Percentiles rank a stretch among this genome's conserved stretches.
phyloP scores from a whole-genome alignment of 2,888 invertebrate genomes.

The Poecilobothrus nobilitatus region DNA sequence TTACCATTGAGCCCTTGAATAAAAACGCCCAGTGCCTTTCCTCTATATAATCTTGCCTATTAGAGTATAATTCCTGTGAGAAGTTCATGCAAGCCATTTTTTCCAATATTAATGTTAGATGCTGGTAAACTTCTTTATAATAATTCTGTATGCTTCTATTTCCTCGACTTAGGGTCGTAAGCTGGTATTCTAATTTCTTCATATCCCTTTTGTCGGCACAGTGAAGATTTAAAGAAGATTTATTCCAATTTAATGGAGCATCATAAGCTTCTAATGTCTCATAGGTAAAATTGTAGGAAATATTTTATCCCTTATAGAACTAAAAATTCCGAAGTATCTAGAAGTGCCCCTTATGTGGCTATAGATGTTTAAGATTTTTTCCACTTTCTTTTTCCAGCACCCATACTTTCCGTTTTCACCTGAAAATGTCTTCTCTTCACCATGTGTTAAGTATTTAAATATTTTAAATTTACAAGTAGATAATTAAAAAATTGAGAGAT shows the following conservation, averaged over 20 bases:
- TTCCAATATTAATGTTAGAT: too few relatives aligned
- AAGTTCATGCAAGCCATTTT: constrained; percentile 17
- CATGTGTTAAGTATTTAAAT: too few relatives aligned
- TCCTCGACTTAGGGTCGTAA: constrained; percentile 20
- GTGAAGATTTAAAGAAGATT: constrained; percentile 18
- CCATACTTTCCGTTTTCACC: too few relatives aligned
- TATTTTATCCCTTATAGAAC: constrained; percentile 16
- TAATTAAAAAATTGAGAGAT: too few relatives aligned
- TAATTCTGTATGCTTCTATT: too few relatives aligned
- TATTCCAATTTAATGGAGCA: constrained; percentile 18
- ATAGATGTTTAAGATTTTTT: too few relatives aligned
- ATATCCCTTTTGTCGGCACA: constrained; percentile 23
- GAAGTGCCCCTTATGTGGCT: constrained; percentile 11
- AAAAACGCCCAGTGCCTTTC: constrained; percentile 18
- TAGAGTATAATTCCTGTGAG: constrained; percentile 5
- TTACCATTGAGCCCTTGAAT: constrained; percentile 19
- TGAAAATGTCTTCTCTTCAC: too few relatives aligned
- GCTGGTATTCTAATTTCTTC: constrained; percentile 22
- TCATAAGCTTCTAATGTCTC: constrained; percentile 14
- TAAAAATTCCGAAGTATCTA: constrained; percentile 15
- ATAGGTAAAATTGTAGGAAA: too few relatives aligned
- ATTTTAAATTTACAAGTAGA: too few relatives aligned
- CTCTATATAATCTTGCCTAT: constrained; percentile 14
- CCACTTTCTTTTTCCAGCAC: too few relatives aligned
- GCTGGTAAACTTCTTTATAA: too few relatives aligned